phyloP scores from a whole-genome alignment of 2,113 vertebrate genomes.

The Pachycephala philippinensis region DNA sequence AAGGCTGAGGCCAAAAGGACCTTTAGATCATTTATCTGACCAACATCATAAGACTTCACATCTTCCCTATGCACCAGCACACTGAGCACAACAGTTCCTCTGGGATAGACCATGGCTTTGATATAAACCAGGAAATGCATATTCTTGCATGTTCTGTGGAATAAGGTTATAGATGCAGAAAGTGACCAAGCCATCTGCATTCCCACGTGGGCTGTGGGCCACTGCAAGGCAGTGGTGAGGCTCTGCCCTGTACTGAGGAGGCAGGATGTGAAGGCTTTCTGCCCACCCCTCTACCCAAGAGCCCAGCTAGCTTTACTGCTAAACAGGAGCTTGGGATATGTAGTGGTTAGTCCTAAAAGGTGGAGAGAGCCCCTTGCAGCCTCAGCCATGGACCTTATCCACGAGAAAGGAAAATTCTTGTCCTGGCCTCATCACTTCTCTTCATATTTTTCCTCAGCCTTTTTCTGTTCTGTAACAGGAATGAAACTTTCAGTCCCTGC shows the following conservation, averaged over 20 bases:
- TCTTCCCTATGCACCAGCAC: neutral
- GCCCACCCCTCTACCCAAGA: rapidly evolving
- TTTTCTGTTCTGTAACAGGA: neutral
- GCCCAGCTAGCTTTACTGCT: neutral
- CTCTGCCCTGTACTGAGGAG: neutral
- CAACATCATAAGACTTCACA: neutral
- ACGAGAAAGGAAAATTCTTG: neutral
- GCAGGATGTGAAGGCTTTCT: neutral
- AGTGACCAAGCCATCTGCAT: neutral
- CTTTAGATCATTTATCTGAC: neutral
- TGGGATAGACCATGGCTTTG: neutral
- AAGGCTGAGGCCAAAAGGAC: neutral
- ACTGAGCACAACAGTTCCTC: neutral
- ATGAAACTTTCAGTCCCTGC: neutral
- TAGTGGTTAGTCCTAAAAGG: neutral
- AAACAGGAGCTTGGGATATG: neutral
- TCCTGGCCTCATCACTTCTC: neutral
- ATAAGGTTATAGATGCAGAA: neutral
- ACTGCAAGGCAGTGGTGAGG: neutral
- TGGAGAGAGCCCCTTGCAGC: neutral
- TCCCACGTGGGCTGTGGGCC: neutral
- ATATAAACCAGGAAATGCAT: neutral
- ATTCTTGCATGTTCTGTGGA: neutral
- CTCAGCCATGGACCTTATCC: neutral
- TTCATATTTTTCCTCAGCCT: neutral